Evolutionary conservation across 2,888 invertebrate species (phyloP).

Genomic region (Xylophagus ater): DNA sequence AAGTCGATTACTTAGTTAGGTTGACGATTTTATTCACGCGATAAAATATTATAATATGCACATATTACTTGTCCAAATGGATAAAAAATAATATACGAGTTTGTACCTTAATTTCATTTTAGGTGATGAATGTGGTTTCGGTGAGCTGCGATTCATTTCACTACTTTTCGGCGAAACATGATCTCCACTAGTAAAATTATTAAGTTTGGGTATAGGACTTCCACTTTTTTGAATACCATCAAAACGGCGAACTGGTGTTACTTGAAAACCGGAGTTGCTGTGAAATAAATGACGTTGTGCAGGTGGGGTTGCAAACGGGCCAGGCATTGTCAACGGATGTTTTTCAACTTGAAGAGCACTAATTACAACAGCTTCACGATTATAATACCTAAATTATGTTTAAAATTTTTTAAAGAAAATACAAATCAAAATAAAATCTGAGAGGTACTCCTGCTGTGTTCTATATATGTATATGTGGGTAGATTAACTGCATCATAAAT

Average conservation of each 20-base stretch:
- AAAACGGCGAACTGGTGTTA: conserved; percentile 52
- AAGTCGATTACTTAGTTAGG: too few relatives aligned
- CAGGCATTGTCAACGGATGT: conserved; percentile 80
- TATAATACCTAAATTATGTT: conserved; percentile 65
- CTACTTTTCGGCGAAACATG: conserved; percentile 48
- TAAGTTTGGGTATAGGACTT: conserved; percentile 50
- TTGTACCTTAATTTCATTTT: conserved; percentile 91
- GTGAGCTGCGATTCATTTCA: conserved; percentile 45
- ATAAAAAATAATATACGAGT: too few relatives aligned
- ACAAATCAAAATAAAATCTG: too few relatives aligned
- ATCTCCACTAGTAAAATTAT: conserved; percentile 49
- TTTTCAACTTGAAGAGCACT: conserved; percentile 89
- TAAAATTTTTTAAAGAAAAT: conserved; percentile 1
- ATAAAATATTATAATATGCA: too few relatives aligned
- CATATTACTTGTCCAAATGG: too few relatives aligned
- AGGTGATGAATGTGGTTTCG: conserved; percentile 68
- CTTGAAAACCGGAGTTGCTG: conserved; percentile 50
- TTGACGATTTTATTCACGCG: too few relatives aligned
- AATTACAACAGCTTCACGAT: conserved; percentile 83
- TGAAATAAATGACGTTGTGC: conserved; percentile 48
- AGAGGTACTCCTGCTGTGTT: too few relatives aligned
- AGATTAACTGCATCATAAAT: too few relatives aligned
- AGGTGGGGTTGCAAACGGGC: conserved; percentile 64
- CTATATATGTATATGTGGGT: too few relatives aligned
- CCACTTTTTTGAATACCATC: conserved; percentile 29